Conservation (phyloP, 92 coral and sea anemone genomes). For the Micromussa lordhowensis region DNA sequence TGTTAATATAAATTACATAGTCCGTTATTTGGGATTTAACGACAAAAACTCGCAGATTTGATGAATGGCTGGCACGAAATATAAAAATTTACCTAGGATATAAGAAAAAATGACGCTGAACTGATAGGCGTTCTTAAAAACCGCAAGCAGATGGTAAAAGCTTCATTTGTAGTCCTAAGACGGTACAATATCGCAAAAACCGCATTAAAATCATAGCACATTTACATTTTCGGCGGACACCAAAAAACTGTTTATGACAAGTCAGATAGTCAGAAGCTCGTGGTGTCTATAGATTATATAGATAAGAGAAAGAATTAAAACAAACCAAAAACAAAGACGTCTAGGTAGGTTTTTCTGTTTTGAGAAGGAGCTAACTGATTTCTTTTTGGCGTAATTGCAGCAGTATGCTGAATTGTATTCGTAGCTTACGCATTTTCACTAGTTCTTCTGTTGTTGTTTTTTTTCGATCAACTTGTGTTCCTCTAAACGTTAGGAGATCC, state of each 20-base stretch:
- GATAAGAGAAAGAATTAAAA: constrained; percentile 38
- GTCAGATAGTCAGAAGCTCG: constrained; percentile 19
- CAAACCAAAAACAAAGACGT: neutral
- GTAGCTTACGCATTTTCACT: neutral
- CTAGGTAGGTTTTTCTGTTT: neutral
- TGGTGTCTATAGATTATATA: constrained; percentile 41
- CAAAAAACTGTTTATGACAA: constrained; percentile 28
- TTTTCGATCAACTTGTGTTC: neutral
- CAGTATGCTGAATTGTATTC: neutral
- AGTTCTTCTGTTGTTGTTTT: neutral
- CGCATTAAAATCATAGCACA: constrained; percentile 27
- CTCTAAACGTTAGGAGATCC: neutral
- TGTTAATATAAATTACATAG: neutral
- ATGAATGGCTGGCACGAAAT: neutral
- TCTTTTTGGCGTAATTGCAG: neutral
- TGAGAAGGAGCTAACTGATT: neutral
- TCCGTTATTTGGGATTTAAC: constrained; percentile 16
- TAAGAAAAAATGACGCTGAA: constrained; percentile 10
- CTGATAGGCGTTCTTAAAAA: constrained; percentile 19
- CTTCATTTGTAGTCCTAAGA: constrained; percentile 54
- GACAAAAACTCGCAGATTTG: constrained; percentile 23
- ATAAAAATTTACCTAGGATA: neutral
- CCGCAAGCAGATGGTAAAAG: constrained; percentile 66
- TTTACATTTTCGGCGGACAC: constrained; percentile 39
- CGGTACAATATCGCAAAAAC: constrained; percentile 36